phyloP scores from a whole-genome alignment of 2,888 invertebrate species.

The Drosophila macrospina region DNA sequence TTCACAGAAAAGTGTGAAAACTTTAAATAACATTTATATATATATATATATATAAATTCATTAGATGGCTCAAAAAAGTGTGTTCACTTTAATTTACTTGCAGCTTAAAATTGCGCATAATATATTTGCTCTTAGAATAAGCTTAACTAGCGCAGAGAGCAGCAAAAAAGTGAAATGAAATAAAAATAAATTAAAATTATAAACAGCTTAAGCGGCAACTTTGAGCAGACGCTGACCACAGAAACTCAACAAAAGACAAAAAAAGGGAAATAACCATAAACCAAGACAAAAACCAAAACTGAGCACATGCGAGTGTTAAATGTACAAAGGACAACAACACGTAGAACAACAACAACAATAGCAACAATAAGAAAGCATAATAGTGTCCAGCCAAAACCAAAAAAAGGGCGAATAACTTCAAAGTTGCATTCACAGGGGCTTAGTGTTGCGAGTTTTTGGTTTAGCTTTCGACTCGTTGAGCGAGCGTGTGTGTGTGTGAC shows the following conservation, averaged over 20 bases:
- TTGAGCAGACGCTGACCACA: conserved; percentile 42
- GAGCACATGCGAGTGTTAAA: conserved; percentile 25
- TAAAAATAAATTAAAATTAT: conserved; percentile 65
- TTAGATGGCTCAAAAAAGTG: background rate
- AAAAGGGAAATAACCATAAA: conserved; percentile 66
- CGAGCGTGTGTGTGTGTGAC: conserved; percentile 18
- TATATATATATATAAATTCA: too few relatives aligned
- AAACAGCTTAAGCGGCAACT: conserved; percentile 70
- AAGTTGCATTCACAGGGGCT: conserved; percentile 71
- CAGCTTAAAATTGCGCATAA: conserved; percentile 37
- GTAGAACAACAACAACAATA: background rate
- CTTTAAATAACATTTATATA: background rate
- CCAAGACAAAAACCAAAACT: conserved; percentile 64
- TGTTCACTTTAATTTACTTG: conserved; percentile 8
- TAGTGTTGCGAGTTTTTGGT: conserved; percentile 67
- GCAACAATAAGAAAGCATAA: conserved; percentile 11
- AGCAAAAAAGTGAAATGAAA: conserved; percentile 40
- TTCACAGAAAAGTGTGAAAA: background rate
- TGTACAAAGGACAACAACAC: conserved; percentile 18
- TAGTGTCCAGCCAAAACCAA: conserved; percentile 54
- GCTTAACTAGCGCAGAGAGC: conserved; percentile 36
- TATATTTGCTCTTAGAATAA: conserved; percentile 37
- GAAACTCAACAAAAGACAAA: conserved; percentile 36
- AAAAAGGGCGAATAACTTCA: conserved; percentile 46
- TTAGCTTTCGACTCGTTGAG: conserved; percentile 44